Base-by-base conservation (phyloP, 2,113 vertebrate species). In the Bujurquina vittata region DNA sequence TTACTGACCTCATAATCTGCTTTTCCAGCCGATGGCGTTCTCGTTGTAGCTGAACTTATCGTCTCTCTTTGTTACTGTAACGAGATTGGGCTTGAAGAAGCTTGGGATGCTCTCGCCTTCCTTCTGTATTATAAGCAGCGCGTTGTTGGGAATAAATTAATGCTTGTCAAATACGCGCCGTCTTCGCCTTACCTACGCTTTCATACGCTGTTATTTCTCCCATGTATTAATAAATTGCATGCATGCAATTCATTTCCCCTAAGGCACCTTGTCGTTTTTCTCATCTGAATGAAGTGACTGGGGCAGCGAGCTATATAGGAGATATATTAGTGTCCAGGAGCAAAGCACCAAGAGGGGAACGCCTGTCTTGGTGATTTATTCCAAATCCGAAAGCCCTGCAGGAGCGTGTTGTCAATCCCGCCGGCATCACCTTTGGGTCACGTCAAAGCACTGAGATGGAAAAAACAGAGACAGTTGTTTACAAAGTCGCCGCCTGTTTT, bases 351-450 rank as follows among this genome's bases (percentile, higher is more conserved):
- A 84, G 87, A 89, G 93, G 87, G 88, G 85, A 84, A 78, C 89
- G 82, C 83, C 89, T 89, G 93, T 94, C 93, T 87, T 31, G 2
- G 78, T 95, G 93, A 95, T 95, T 94, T 94, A 95, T 95, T 94
- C 92, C 89, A 83, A 89, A 92, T 88, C 82, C 86, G 43, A 77
- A 82, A 79, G 75, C 89, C 94, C 89, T 78, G 85, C 85, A 90
- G 93, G 86, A 87, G 77, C 43, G 79, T 63, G 84, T 91, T 95
- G 90, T 94, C 94, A 92, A 93, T 94, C 92, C 94, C 88, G 65
- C 26, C 33, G 85, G 93, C 90, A 89, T 89, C 95, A 94, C 93
- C 91, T 88, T 56, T 33, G 90, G 94, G 93, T 94, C 92, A 80
- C 90, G 84, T 94, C 93, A 94, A 87, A 87, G 93, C 89, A 87